Conservation (phyloP, 2,113 vertebrate genomes). For the Callipepla californica region DNA sequence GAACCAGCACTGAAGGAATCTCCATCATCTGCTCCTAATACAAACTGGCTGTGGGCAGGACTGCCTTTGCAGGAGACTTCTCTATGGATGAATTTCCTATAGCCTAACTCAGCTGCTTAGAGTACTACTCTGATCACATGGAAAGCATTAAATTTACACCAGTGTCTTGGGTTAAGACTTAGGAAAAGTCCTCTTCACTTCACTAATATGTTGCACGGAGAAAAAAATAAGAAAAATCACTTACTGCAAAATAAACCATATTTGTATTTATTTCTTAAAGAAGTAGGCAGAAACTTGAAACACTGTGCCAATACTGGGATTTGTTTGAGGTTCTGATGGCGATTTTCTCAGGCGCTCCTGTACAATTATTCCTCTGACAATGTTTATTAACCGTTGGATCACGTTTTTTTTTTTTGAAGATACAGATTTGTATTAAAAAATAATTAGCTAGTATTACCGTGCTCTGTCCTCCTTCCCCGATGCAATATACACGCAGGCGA, state of each 20-base stretch:
- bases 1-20: neutral
- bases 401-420: neutral
- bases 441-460: conserved; percentile 80
- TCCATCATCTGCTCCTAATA: neutral
- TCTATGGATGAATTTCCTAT: neutral
- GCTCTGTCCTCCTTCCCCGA: conserved; percentile 95
- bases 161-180: neutral
- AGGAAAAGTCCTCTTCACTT: neutral
- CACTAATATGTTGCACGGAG: neutral
- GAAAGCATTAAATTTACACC: neutral
- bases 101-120: neutral
- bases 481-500: conserved; percentile 89
- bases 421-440: neutral
- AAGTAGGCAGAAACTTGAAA: neutral
- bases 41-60: neutral
- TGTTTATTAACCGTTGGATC: neutral
- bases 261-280: neutral
- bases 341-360: neutral
- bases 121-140: neutral
- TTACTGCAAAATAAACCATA: neutral
- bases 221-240: neutral
- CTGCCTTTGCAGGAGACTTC: neutral
- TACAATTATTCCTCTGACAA: neutral
- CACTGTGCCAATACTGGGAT: neutral
- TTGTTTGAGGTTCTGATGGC: neutral